Conservation (phyloP, 2,888 invertebrate species). For the Tyria jacobaeae region DNA sequence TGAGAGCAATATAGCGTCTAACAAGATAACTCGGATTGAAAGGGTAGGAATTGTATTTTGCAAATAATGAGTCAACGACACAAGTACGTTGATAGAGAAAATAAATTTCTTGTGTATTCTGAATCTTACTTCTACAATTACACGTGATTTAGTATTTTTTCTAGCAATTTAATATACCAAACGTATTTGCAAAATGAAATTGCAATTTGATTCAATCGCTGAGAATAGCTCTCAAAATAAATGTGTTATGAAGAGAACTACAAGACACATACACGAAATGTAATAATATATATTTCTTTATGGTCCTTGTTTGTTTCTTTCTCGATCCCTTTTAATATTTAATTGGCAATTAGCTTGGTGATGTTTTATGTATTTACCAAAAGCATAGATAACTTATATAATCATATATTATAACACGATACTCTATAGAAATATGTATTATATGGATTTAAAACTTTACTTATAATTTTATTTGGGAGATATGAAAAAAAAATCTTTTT, state of each 20-base stretch:
- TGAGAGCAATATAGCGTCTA: conserved; percentile 39
- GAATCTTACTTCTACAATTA: not conserved
- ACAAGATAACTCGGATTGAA: conserved; percentile 27
- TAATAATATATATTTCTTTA: not conserved
- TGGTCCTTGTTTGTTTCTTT: not conserved
- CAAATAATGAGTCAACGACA: conserved; percentile 29
- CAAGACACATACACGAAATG: not conserved
- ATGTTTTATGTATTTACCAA: conserved; percentile 7
- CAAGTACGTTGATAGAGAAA: conserved; percentile 19
- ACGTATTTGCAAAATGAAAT: not conserved
- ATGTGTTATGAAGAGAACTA: not conserved
- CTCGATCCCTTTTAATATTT: not conserved
- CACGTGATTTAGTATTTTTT: too few species aligned
- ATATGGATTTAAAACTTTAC: too few species aligned
- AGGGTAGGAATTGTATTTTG: conserved; percentile 41
- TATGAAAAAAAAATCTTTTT: too few species aligned
- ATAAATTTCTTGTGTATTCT: conserved; percentile 12
- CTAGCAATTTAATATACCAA: too few species aligned
- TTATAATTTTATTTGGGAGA: too few species aligned
- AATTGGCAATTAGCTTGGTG: not conserved
- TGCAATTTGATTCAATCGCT: not conserved
- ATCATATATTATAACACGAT: too few species aligned
- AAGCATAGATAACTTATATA: too few species aligned
- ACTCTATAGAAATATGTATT: too few species aligned
- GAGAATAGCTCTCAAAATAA: not conserved